Evolutionary conservation across 1,140 invertebrate genomes (phyloP).

Genomic region (Coptotermes formosanus): DNA sequence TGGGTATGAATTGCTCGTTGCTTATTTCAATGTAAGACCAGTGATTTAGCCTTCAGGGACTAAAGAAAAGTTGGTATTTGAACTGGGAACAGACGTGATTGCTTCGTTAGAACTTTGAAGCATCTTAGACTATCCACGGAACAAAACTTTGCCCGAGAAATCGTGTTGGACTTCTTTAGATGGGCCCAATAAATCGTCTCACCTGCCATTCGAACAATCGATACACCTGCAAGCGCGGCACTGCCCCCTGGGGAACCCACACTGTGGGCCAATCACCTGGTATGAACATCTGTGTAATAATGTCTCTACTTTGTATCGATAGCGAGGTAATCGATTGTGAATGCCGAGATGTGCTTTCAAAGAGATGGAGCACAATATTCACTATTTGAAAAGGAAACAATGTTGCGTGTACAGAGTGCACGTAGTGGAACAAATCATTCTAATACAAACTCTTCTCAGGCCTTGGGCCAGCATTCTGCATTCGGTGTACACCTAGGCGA

Average conservation of each 20-base stretch:
- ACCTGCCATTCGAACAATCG: slow-evolving; percentile 8
- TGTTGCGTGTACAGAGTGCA: background rate
- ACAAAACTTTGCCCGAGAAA: too few relatives aligned
- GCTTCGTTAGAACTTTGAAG: too few relatives aligned
- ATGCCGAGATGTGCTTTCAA: background rate
- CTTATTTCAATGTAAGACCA: too few relatives aligned
- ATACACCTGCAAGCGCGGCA: background rate
- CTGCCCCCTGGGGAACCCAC: background rate
- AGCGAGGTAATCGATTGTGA: background rate
- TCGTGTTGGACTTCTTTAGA: too few relatives aligned
- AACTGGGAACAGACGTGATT: too few relatives aligned
- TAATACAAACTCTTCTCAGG: background rate
- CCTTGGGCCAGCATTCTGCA: too few relatives aligned
- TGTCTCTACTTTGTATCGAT: background rate
- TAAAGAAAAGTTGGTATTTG: too few relatives aligned
- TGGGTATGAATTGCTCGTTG: too few relatives aligned
- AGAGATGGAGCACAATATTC: background rate
- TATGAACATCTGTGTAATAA: slow-evolving; percentile 19
- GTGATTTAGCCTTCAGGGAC: too few relatives aligned
- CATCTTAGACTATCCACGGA: too few relatives aligned
- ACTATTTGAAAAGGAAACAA: background rate
- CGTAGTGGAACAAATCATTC: background rate
- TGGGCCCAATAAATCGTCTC: background rate
- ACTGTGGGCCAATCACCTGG: background rate
- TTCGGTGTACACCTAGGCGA: too few relatives aligned